These are phyloP conservation scores for Lathamus discolor DNA, from an alignment of 2,113 vertebrate genomes.

Conservation along the genomic window DNA sequence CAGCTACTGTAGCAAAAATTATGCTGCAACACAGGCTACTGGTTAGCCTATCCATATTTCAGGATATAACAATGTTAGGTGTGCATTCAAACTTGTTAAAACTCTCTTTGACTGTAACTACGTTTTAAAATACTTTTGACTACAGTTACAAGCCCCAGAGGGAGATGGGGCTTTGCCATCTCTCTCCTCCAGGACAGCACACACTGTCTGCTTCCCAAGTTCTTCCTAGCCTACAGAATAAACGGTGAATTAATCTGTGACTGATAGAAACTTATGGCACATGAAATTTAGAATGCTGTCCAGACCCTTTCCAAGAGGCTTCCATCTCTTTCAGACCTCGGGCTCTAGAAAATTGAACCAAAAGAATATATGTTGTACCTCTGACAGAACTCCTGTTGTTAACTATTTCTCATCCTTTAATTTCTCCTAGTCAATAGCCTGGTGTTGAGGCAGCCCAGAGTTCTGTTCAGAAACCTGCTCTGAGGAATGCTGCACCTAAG, in stretches of 20 bases:
- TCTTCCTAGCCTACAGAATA: slow-evolving; percentile 38
- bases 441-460: background rate
- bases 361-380: slow-evolving; percentile 49
- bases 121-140: slow-evolving; percentile 25
- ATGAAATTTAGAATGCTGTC: slow-evolving; percentile 67
- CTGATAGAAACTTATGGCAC: slow-evolving; percentile 59
- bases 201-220: background rate
- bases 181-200: slow-evolving; percentile 11
- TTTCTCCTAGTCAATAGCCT: background rate
- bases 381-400: slow-evolving; percentile 45
- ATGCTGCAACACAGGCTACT: background rate
- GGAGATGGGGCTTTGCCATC: background rate
- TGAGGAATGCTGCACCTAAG: background rate
- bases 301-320: slow-evolving; percentile 55
- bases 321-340: slow-evolving; percentile 66
- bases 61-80: slow-evolving; percentile 16
- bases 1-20: slow-evolving; percentile 38
- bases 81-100: slow-evolving; percentile 50
- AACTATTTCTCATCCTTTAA: slow-evolving; percentile 61
- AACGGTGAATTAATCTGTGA: slow-evolving; percentile 64
- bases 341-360: slow-evolving; percentile 62
- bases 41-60: slow-evolving; percentile 27
- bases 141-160: slow-evolving; percentile 31
- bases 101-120: slow-evolving; percentile 29
- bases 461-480: background rate